phyloP scores from a whole-genome alignment of 1,140 invertebrate genomes.

The Drosophila carrolli region DNA sequence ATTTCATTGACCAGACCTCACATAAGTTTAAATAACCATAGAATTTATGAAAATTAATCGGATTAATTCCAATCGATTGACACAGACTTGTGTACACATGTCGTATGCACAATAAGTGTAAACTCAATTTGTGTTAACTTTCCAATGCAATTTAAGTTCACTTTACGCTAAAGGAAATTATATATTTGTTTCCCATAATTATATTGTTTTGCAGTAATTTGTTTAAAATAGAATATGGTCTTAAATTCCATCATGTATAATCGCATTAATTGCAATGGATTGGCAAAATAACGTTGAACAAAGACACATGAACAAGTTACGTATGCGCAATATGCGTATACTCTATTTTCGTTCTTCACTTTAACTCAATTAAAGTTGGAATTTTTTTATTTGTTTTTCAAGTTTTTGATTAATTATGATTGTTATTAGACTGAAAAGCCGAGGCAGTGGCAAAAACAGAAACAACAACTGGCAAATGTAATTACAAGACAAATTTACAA shows the following conservation, averaged over 20 bases:
- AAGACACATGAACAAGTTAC: background rate
- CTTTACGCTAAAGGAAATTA: too few relatives aligned
- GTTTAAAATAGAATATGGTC: background rate
- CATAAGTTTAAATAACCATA: background rate
- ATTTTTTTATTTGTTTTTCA: conserved; percentile 15
- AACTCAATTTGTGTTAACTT: background rate
- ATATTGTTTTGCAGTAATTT: background rate
- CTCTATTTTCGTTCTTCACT: background rate
- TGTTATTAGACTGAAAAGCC: conserved; percentile 55
- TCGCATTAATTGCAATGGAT: background rate
- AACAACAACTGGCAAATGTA: conserved; percentile 53
- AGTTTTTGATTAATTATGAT: conserved; percentile 69
- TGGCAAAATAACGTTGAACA: too few relatives aligned
- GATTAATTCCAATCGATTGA: conserved; percentile 21
- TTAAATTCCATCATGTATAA: background rate
- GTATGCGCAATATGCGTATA: conserved; percentile 19
- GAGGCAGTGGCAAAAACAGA: conserved; percentile 17
- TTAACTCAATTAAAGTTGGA: conserved; percentile 23
- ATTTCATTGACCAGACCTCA: background rate
- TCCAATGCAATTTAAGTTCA: background rate
- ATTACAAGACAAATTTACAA: conserved; percentile 79
- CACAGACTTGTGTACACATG: background rate
- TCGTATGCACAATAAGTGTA: conserved; percentile 9
- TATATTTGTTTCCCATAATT: background rate
- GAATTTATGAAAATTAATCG: conserved; percentile 26